Evolutionary conservation across 2,888 invertebrate genomes (phyloP).

Genomic region (Phrixothrix hirtus): DNA sequence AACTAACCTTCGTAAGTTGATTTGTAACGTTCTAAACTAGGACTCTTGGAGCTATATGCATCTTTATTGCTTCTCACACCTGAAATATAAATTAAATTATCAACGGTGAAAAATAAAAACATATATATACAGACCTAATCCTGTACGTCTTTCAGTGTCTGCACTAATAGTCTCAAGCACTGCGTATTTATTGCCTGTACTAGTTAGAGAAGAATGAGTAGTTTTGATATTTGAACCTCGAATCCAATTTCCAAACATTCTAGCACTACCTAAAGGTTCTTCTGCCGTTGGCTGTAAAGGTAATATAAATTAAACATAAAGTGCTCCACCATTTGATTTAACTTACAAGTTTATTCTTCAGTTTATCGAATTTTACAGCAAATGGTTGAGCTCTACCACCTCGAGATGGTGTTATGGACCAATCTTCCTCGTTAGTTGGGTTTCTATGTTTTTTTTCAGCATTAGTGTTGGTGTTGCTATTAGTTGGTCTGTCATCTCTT

Average conservation of each 20-base stretch:
- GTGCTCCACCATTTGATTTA: too few species aligned
- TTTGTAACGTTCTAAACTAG: constrained; percentile 47
- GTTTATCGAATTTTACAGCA: constrained; percentile 58
- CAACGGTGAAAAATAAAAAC: too few species aligned
- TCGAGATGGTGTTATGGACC: constrained; percentile 46
- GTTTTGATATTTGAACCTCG: constrained; percentile 51
- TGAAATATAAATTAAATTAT: constrained; percentile 19
- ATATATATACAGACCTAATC: not conserved
- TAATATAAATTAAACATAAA: constrained; percentile 43
- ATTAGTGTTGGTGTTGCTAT: constrained; percentile 31
- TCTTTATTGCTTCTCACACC: constrained; percentile 43
- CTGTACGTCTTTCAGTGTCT: constrained; percentile 45
- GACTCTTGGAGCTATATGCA: constrained; percentile 53
- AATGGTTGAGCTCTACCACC: constrained; percentile 44
- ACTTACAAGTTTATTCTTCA: constrained; percentile 58
- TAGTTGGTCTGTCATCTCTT: constrained; percentile 63
- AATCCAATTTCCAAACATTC: constrained; percentile 51
- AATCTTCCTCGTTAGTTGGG: constrained; percentile 51
- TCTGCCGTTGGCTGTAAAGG: too few species aligned
- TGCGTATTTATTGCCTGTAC: constrained; percentile 58
- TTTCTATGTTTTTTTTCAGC: constrained; percentile 47
- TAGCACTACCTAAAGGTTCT: constrained; percentile 56
- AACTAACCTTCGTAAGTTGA: constrained; percentile 8
- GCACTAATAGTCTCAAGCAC: constrained; percentile 54
- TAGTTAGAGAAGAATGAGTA: constrained; percentile 34